phyloP scores from a whole-genome alignment of 2,113 vertebrate genomes.

The Heptranchias perlo region DNA sequence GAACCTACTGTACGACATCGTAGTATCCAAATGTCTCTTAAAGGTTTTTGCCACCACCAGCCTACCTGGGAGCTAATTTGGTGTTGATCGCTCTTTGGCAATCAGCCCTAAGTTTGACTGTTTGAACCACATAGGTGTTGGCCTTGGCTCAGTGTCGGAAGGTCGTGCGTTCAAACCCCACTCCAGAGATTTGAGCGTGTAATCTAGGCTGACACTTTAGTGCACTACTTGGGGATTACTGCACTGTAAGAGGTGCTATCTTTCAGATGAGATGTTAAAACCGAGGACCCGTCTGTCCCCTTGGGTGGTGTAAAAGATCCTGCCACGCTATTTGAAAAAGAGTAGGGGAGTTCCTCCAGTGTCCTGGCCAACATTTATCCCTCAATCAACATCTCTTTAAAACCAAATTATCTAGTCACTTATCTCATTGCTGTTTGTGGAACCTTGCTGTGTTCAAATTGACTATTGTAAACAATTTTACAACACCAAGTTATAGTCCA shows the following conservation, averaged over 20 bases:
- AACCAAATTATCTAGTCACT: too few relatives aligned
- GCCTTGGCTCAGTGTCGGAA: neutral
- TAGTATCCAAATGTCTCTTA: neutral
- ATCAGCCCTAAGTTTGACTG: neutral
- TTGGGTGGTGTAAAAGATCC: neutral
- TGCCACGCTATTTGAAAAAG: neutral
- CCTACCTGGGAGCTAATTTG: neutral
- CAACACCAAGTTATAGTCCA: too few relatives aligned
- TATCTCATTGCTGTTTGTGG: too few relatives aligned
- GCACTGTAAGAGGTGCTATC: neutral
- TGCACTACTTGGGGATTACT: too few relatives aligned
- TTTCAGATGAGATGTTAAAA: neutral
- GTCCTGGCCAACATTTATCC: neutral
- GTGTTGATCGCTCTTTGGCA: neutral
- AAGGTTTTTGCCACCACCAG: neutral
- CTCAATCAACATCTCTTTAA: neutral
- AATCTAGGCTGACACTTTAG: neutral
- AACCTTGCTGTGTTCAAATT: too few relatives aligned
- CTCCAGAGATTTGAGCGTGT: neutral
- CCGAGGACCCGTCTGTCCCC: neutral
- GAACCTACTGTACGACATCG: neutral
- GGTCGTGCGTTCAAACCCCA: neutral
- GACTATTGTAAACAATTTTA: too few relatives aligned
- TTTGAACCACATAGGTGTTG: neutral
- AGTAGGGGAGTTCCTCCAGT: neutral